Base-by-base conservation (phyloP, 2,797 vertebrate species). In the Echiichthys vipera region DNA sequence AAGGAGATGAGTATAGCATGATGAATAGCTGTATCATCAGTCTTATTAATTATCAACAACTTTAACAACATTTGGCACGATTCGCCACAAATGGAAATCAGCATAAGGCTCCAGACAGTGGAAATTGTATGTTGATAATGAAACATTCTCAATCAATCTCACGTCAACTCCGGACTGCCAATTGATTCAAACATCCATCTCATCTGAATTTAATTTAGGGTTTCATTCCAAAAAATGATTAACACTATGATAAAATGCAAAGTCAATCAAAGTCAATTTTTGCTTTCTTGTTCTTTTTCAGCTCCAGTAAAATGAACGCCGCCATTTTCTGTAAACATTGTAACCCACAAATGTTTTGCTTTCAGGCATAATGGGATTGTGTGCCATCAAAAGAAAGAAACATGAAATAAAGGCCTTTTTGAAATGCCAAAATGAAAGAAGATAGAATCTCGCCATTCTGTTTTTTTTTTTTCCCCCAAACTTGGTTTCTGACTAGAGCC, bases 161-260 rank as follows among this genome's bases (percentile, higher is more conserved):
- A 65, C 80, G 84, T 84, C 84, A 81, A 47, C 65, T 65, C 43
- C 53, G 81, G 78, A 88, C 88, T 84, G 68, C 65, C 70, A 76
- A 85, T 74, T 92, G 81, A 92, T 90, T 89, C 83, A 84, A 87
- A 87, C 81, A 82, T 84, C 82, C 58, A 85, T 88, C 77, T 85
- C 79, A 82, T 83, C 65, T 83, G 71, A 84, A 85, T 85, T 75
- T 86, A 82, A 89, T 90, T 83, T 77, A 29, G 67, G 71, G 39
- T 85, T 84, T 47, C 66, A 83, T 84, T 85, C 40, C 57, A 51
- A 63, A 72, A 83, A 86, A 85, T 71, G 49, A 91, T 88, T 74
- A 86, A 83, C 68, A 64, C 37, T 24, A 62, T 71, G 30, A 75
- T 82, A 45, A 22, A 77, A 65, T 70, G 45, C 56, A 77, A 78